A percentile compares a stretch with the other conserved stretches of the same genome.
Conservation (phyloP, 2,113 vertebrate species). For the Phoxinus phoxinus region DNA sequence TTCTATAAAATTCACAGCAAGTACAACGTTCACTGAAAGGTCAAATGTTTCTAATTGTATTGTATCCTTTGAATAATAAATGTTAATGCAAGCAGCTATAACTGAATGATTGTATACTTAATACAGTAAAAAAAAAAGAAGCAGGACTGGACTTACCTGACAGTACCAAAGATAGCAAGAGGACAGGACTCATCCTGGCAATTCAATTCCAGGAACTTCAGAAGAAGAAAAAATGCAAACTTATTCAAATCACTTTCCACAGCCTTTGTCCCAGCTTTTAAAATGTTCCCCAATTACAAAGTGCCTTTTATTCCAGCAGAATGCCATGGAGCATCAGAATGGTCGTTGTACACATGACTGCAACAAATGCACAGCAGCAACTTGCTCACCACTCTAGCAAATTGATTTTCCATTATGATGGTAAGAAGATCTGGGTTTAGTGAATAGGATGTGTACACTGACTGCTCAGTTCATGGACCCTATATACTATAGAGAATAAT, state of each 20-base stretch:
- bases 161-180: conserved; percentile 66
- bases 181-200: conserved; percentile 62
- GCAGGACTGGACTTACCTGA: conserved; percentile 71
- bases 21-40: background rate
- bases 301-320: conserved; percentile 11
- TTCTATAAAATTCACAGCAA: background rate
- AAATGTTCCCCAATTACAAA: background rate
- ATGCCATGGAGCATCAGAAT: conserved; percentile 19
- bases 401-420: conserved; percentile 75
- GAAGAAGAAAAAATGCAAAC: background rate
- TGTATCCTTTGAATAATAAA: background rate
- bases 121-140: background rate
- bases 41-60: background rate
- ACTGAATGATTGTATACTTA: background rate
- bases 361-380: conserved; percentile 39
- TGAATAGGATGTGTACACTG: conserved; percentile 66
- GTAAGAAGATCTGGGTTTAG: conserved; percentile 77
- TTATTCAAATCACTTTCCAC: background rate
- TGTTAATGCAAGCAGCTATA: background rate
- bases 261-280: background rate
- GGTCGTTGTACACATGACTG: conserved; percentile 32
- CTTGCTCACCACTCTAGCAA: conserved; percentile 49
- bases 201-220: conserved; percentile 5
- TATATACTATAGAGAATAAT: background rate
- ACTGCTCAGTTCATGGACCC: conserved; percentile 44